Conservation (phyloP, 2,113 vertebrate genomes). For the Salvelinus namaycush region DNA sequence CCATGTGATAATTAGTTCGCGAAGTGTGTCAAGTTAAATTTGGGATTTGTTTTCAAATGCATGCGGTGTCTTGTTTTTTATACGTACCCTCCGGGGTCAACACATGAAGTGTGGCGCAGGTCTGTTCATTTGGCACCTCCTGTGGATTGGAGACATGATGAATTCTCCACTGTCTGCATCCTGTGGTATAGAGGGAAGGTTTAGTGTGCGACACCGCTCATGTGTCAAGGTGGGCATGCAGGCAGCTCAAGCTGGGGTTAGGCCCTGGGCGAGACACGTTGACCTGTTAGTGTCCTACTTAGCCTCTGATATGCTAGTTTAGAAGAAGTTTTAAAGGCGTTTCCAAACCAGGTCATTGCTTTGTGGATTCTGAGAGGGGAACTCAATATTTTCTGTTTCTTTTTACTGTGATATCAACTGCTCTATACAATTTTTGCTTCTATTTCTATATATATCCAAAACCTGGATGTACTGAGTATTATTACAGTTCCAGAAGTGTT, state of each 20-base stretch:
- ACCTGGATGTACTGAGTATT: no score
- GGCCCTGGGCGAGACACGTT: conserved; percentile 34
- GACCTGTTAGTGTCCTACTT: conserved; percentile 48
- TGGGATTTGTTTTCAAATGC: conserved; percentile 67
- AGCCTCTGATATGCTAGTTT: conserved; percentile 15
- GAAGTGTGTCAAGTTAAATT: conserved; percentile 61
- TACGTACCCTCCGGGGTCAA: conserved; percentile 59
- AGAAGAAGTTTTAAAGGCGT: background rate
- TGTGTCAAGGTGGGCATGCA: conserved; percentile 36
- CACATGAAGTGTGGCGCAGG: conserved; percentile 45
- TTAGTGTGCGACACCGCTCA: background rate
- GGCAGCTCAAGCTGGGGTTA: conserved; percentile 45
- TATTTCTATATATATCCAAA: no score
- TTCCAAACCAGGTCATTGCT: background rate
- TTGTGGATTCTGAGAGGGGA: no score
- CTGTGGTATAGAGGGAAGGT: conserved; percentile 8
- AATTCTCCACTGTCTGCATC: conserved; percentile 40
- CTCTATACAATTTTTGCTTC: no score
- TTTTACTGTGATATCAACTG: no score
- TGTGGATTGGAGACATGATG: conserved; percentile 54
- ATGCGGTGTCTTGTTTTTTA: conserved; percentile 60
- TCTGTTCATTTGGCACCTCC: conserved; percentile 55
- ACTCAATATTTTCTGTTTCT: no score
- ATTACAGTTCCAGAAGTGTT: no score
- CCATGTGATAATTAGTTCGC: conserved; percentile 62